phyloP scores from a whole-genome alignment of 2,113 vertebrate genomes.

The Paradisaea rubra region DNA sequence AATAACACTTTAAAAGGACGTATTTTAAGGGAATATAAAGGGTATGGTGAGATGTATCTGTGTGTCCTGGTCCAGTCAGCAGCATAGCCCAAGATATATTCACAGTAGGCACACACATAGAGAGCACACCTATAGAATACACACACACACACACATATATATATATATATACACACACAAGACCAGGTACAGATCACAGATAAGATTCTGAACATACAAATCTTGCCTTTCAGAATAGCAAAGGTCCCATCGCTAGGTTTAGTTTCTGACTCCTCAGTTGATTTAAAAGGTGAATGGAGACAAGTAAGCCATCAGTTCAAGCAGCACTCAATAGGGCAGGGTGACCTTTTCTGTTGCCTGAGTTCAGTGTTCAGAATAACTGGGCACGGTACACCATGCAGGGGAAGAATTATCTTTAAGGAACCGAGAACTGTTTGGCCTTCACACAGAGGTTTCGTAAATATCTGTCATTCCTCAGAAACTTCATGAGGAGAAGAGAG shows the following conservation, averaged over 20 bases:
- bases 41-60: not conserved
- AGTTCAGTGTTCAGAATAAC: not conserved
- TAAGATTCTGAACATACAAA: not conserved
- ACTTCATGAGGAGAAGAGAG: not conserved
- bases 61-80: not conserved
- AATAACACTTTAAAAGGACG: not conserved
- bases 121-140: rapidly evolving
- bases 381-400: rapidly evolving
- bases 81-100: not conserved
- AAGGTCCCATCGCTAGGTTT: not conserved
- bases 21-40: not conserved
- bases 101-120: not conserved
- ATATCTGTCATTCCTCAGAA: not conserved
- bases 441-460: not conserved
- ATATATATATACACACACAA: too few relatives aligned
- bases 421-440: not conserved
- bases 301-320: not conserved
- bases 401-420: not conserved
- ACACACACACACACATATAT: too few relatives aligned
- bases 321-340: not conserved
- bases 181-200: not conserved
- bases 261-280: not conserved
- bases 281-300: not conserved
- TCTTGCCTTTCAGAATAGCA: not conserved
- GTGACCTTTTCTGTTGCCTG: not conserved